Evolutionary conservation across 1,140 invertebrate species (phyloP), one percentile per base, ranked within the genome.

Genomic region (Zaprionus tsacasi): DNA sequence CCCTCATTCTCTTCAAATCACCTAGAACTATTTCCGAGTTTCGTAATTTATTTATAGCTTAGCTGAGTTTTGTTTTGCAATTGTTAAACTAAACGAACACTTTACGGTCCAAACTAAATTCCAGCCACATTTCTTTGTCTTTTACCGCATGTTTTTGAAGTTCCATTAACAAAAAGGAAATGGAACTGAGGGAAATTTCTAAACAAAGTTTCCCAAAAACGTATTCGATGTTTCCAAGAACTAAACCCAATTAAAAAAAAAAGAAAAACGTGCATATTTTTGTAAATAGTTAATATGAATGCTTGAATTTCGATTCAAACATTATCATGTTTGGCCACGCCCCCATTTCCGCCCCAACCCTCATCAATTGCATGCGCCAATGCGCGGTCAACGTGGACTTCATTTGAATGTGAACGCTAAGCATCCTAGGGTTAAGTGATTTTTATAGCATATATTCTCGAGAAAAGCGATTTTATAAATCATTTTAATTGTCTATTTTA

Each of bases 401-500:
- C 65, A 70, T 78, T 71, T 83, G 75, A 81, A 74, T 89, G 85
- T 89, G 85, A 89, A 89, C 78, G 85, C 85, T 89, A 89, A 89
- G 78, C 85, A 89, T 85, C 45, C 45, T 89, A 89, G 85, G 69
- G 5, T 52, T 89, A 89, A 89, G 85, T 70, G 78, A 89, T 81
- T 88, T 88, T 89, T 89, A 50, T 50, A 50, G 45, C 21, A 50
- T 50, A 88, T 88, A 87, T 87, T 87, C 73, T n/a, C 33, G 33
- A 52, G 50, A 36, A 72, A 87, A 81, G 61, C 78, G 85, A 81
- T 88, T 88, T 88, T 88, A 85, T 85, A 89, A 89, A 89, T 89
- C 75, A 89, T 89, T 89, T 89, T 89, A 89, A 89, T 89, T 89
- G 85, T 89, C 85, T 89, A 89, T 89, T 89, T 89, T 89, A 89